Base-by-base conservation (phyloP, 2,113 vertebrate genomes). In the Galbula dea region DNA sequence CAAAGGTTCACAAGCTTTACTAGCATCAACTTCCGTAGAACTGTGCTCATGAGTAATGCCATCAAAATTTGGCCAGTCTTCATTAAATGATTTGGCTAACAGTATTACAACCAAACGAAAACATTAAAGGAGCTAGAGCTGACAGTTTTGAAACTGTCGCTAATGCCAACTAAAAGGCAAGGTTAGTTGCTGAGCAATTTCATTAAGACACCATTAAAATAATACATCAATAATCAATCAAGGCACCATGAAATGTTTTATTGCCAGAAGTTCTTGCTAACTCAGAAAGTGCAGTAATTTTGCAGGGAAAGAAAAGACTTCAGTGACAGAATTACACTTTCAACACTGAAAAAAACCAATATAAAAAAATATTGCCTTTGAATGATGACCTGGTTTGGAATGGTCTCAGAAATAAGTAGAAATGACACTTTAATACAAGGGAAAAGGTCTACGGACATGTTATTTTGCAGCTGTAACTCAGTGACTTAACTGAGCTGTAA, bases 181-280 rank as follows among this genome's bases (percentile, higher is more conserved):
- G 59, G 78, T 94, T 93, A 91, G 90, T 83, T 90, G 73, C 88
- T n/a, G 57, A 88, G 68, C 73, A 90, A 94, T 96, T 96, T 88
- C 67, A 90, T 93, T 94, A 94, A 88, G 90, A 91, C 45, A 59
- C 75, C 43, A 93, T 90, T 96, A 91, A 96, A 91, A 93, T 94
- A 94, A 93, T 86, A 86, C 34, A 51, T 45, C 52, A 71, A 83
- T 96, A 94, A 94, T 89, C 85, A 87, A 71, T 57, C 72, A 88
- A 80, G 32, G 43, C 65, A 83, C n/a, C 34, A 18, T 55, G 12
- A 77, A 58, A 16, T 55, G 72, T 46, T 91, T 91, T 82, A 77
- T 63, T 91, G 85, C 90, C 92, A 93, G 57, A 83, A 95, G 59
- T 74, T 95, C 88, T 24, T 77, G 34, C 73, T 88, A 93, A 86